Base-by-base conservation (phyloP, 2,797 vertebrate species). In the Platalea minor region DNA sequence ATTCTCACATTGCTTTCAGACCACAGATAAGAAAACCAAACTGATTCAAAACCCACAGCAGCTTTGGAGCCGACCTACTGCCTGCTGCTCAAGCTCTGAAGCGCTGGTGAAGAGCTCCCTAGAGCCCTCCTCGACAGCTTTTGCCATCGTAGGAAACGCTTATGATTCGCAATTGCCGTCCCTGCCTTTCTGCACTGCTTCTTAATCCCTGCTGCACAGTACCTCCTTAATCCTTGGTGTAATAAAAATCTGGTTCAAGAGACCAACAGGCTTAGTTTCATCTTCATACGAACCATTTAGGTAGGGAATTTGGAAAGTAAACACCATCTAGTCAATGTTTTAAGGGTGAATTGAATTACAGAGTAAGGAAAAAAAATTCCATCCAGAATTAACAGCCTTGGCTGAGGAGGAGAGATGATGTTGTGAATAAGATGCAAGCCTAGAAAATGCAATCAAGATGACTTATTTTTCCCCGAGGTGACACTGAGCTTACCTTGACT, bases 221-320 rank as follows among this genome's bases (percentile, higher is more conserved):
- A n/a, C 35, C 50, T 33, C n/a, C 24, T 3, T 0, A 8, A 20
- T 12, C 33, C 51, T 37, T 15, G 7, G 53, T 2, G 10, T 6
- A 33, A 43, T 1, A 53, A 50, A 64, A 45, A 45, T 19, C 41
- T 41, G 41, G 14, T 28, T 35, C 28, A 28, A 4, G 54, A 73
- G 31, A 70, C 51, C 57, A 54, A 45, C 5, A 25, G 60, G 37
- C 21, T 48, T 28, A 33, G 24, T 48, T 89, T 83, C 82, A 87
- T 35, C n/a, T 64, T 48, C 33, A 19, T 20, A 50, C 2, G 7
- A 88, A 94, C 41, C 53, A 87, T 75, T 95, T 45, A 33, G 9
- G 14, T 35, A 17, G 28, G 35, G 26, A 63, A 61, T 70, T 8
- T n/a, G 61, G 51, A 48, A 92, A 72, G 37, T 12, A 82, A 95